phyloP scores from a whole-genome alignment of 1,140 invertebrate genomes.

The Macrosteles quadrilineatus region DNA sequence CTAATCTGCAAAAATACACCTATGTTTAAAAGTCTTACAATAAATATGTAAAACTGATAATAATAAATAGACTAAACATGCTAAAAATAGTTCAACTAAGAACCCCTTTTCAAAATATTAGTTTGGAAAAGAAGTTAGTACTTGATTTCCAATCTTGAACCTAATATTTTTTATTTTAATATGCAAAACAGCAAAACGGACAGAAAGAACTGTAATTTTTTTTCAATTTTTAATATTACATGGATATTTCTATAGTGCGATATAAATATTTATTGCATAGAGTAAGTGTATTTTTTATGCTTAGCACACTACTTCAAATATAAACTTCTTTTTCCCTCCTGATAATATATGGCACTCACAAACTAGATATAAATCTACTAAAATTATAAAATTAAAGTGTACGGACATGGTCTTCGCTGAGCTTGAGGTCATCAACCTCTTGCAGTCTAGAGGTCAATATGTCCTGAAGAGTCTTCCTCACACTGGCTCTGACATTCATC shows the following conservation, averaged over 20 bases:
- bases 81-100: background rate
- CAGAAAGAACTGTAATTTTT: background rate
- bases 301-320: too few relatives aligned
- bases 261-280: too few relatives aligned
- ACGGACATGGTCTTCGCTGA: conserved; percentile 63
- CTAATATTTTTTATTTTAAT: background rate
- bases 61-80: conserved; percentile 16
- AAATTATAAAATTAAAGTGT: background rate
- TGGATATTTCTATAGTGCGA: too few relatives aligned
- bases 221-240: too few relatives aligned
- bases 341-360: too few relatives aligned
- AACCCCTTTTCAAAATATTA: background rate
- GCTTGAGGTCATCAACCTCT: conserved; percentile 61
- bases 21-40: too few relatives aligned
- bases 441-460: conserved; percentile 65
- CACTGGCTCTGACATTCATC: conserved; percentile 66
- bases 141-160: background rate
- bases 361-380: background rate
- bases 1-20: too few relatives aligned
- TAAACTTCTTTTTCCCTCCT: too few relatives aligned
- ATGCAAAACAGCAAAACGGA: background rate
- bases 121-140: background rate
- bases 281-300: too few relatives aligned
- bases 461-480: conserved; percentile 76
- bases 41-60: background rate